phyloP scores from a whole-genome alignment of 2,113 vertebrate species.

The Vimba vimba region DNA sequence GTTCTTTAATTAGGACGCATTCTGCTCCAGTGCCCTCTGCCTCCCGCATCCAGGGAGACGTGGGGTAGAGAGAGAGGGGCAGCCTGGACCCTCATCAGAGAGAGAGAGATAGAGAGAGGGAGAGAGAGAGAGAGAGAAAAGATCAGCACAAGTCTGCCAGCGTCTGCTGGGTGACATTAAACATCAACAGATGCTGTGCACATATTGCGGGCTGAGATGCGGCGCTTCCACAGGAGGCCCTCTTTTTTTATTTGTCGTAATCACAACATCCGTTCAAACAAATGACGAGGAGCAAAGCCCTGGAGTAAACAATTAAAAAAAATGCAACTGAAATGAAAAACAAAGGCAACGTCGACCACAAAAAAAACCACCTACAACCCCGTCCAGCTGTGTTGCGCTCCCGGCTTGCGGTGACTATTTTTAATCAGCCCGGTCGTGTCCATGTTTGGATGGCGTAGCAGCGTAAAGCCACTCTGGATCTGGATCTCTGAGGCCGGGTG shows the following conservation, averaged over 20 bases:
- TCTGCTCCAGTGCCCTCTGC: constrained; percentile 63
- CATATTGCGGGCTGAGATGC: constrained; percentile 62
- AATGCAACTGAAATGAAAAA: constrained; percentile 50
- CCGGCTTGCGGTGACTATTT: not conserved
- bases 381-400: constrained; percentile 34
- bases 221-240: constrained; percentile 60
- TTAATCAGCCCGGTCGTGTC: not conserved
- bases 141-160: constrained; percentile 46
- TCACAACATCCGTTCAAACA: constrained; percentile 64
- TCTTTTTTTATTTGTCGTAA: constrained; percentile 59
- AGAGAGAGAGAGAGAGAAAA: constrained; percentile 41
- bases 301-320: constrained; percentile 59
- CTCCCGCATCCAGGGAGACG: constrained; percentile 46
- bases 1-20: constrained; percentile 63
- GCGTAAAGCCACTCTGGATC: not conserved
- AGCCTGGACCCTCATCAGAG: not conserved
- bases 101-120: constrained; percentile 15
- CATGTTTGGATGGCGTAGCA: not conserved
- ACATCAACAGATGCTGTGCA: constrained; percentile 65
- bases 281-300: constrained; percentile 56
- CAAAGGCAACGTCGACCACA: constrained; percentile 31
- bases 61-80: constrained; percentile 42
- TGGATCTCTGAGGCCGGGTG: not conserved
- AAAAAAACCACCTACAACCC: not conserved
- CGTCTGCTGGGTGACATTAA: constrained; percentile 68